Evolutionary conservation across 1,140 invertebrate genomes (phyloP).

Genomic region (Apis cerana): DNA sequence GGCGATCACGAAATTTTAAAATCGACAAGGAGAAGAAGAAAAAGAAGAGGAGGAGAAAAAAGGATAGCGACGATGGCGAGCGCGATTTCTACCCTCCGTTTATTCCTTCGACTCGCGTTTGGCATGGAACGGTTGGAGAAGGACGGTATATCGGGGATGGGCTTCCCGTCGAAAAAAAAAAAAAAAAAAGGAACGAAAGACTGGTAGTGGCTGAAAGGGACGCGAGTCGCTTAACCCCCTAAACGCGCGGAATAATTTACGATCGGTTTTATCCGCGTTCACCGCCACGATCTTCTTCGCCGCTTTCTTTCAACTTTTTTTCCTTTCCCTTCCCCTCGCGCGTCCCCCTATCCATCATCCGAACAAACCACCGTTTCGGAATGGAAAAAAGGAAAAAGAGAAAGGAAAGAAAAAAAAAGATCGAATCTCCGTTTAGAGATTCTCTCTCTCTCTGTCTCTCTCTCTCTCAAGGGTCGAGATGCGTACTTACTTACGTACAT

Average conservation of each 20-base stretch:
- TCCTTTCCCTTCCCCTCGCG: background rate
- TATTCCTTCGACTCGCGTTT: slow-evolving; percentile 53
- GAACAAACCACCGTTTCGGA: background rate
- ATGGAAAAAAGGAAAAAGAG: background rate
- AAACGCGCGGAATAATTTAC: slow-evolving; percentile 70
- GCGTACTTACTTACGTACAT: no score
- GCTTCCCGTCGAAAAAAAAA: slow-evolving; percentile 1
- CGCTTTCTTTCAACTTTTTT: slow-evolving; percentile 44
- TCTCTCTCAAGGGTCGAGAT: no score
- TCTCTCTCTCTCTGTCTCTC: no score
- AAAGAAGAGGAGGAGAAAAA: slow-evolving; percentile 2
- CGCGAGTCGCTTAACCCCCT: slow-evolving; percentile 68
- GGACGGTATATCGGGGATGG: slow-evolving; percentile 13
- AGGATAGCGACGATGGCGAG: slow-evolving; percentile 54
- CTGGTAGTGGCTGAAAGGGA: slow-evolving; percentile 53
- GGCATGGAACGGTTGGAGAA: slow-evolving; percentile 14
- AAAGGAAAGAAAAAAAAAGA: no score
- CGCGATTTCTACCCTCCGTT: slow-evolving; percentile 52
- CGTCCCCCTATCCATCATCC: slow-evolving; percentile 23
- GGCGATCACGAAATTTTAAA: no score
- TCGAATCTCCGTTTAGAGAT: no score
- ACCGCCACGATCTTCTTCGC: slow-evolving; percentile 51
- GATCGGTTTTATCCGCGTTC: slow-evolving; percentile 59
- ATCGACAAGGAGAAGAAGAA: background rate
- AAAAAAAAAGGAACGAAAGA: slow-evolving; percentile 13